phyloP scores from a whole-genome alignment of 2,888 invertebrate genomes.

The Polydrusus pterygomalis region DNA sequence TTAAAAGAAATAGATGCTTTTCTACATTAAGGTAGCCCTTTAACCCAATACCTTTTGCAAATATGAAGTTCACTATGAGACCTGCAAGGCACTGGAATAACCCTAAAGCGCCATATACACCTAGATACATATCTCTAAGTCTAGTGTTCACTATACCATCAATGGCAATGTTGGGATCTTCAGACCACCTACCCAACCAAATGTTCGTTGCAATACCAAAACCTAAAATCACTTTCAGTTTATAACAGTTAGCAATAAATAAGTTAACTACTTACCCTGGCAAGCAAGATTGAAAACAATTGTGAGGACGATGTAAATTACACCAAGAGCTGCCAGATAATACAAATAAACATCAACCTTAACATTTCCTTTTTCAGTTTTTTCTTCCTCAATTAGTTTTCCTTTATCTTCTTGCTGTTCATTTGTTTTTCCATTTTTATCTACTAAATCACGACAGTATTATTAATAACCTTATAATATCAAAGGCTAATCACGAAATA shows the following conservation, averaged over 20 bases:
- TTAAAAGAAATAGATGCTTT: background rate
- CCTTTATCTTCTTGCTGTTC: constrained; percentile 46
- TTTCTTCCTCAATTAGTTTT: constrained; percentile 73
- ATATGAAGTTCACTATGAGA: constrained; percentile 20
- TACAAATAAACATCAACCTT: constrained; percentile 88
- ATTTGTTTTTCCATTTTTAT: constrained; percentile 1
- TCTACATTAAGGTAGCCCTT: background rate
- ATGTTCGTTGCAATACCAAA: constrained; percentile 90
- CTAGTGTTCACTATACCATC: constrained; percentile 76
- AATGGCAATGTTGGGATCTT: constrained; percentile 74
- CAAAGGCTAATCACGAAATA: background rate
- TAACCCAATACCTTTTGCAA: constrained; percentile 40
- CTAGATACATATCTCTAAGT: constrained; percentile 84
- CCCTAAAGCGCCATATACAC: constrained; percentile 90
- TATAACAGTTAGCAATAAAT: too few relatives aligned
- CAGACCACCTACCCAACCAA: constrained; percentile 85
- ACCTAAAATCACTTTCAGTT: constrained; percentile 65
- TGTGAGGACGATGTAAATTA: background rate
- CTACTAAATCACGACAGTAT: constrained; percentile 16
- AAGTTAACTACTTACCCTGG: constrained; percentile 73
- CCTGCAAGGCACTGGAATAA: constrained; percentile 78
- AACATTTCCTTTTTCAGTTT: constrained; percentile 71
- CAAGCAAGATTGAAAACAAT: constrained; percentile 66
- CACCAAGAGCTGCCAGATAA: constrained; percentile 88
- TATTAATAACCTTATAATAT: background rate